Evolutionary conservation across 2,797 vertebrate genomes (phyloP).

Genomic region (Rousettus madagascariensis): DNA sequence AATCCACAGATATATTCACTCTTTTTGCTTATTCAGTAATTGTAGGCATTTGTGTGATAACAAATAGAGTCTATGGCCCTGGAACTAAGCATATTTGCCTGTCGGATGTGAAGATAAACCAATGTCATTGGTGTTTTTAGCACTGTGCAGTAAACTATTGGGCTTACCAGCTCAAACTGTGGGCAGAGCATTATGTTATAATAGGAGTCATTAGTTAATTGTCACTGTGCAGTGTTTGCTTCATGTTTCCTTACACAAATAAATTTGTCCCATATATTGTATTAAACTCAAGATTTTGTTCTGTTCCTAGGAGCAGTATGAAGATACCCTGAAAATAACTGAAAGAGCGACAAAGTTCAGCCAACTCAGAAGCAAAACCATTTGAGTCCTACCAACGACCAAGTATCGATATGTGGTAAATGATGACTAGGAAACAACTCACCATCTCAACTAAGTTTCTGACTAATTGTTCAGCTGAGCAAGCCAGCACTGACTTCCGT

Average conservation of each 20-base stretch:
- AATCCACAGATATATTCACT: background rate
- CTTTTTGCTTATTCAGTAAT: background rate
- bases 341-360: background rate
- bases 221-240: background rate
- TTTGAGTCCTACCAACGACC: background rate
- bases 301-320: background rate
- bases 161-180: background rate
- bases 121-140: background rate
- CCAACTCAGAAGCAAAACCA: background rate
- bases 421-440: background rate
- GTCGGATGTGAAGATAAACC: background rate
- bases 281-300: background rate
- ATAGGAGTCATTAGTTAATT: background rate
- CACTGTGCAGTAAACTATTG: background rate
- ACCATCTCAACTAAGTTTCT: background rate
- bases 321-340: background rate
- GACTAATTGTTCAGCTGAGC: background rate
- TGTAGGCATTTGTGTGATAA: background rate
- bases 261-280: background rate
- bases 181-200: background rate
- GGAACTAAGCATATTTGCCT: background rate
- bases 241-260: background rate
- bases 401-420: background rate
- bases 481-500: background rate
- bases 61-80: background rate